phyloP scores from a whole-genome alignment of 1,140 invertebrate genomes.

The Adelges cooleyi region DNA sequence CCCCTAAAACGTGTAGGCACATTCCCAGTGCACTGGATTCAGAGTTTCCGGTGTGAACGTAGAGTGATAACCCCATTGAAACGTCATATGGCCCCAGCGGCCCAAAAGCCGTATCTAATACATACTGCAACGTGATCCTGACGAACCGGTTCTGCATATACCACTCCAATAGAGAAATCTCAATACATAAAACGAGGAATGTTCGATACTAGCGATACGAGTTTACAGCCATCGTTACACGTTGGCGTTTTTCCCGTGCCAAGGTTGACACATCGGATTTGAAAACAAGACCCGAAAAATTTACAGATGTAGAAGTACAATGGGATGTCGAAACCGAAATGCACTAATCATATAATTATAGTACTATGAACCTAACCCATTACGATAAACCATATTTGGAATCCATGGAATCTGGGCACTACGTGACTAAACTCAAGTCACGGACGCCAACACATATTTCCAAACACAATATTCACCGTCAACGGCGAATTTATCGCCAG shows the following conservation, averaged over 20 bases:
- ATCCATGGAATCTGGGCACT: background rate
- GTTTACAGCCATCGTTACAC: background rate
- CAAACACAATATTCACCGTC: too few relatives aligned
- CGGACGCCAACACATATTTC: too few relatives aligned
- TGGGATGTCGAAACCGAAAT: background rate
- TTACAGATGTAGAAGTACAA: background rate
- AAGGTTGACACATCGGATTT: background rate
- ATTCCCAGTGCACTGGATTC: too few relatives aligned
- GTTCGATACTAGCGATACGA: background rate
- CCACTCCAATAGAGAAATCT: background rate
- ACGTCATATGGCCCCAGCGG: too few relatives aligned
- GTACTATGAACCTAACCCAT: background rate
- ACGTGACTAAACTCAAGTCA: too few relatives aligned
- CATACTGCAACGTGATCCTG: too few relatives aligned
- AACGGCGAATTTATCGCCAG: too few relatives aligned
- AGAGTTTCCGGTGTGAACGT: too few relatives aligned
- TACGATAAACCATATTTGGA: background rate
- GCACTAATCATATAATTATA: background rate
- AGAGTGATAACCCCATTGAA: too few relatives aligned
- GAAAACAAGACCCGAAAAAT: background rate
- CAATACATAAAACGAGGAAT: background rate
- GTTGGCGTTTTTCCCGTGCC: background rate
- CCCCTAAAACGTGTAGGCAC: too few relatives aligned
- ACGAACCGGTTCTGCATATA: background rate
- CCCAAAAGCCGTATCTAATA: too few relatives aligned